These are phyloP conservation scores for Forbesichthys agassizii DNA, from an alignment of 2,113 vertebrate species.

Conservation along the genomic window DNA sequence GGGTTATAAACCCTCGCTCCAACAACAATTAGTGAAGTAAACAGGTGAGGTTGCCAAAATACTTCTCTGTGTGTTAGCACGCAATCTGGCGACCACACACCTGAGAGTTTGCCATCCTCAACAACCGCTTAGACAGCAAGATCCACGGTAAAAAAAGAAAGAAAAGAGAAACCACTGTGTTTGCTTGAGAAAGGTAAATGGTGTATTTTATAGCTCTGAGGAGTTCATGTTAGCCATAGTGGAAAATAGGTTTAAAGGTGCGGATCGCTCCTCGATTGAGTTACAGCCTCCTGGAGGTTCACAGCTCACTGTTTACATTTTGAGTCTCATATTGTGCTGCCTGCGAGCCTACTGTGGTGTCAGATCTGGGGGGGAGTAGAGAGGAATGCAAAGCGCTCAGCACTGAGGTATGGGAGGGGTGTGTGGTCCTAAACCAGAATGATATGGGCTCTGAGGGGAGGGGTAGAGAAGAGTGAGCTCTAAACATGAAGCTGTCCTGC, in stretches of 20 bases:
- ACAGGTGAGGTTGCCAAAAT: slow-evolving; percentile 71
- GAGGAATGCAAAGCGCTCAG: too few relatives aligned
- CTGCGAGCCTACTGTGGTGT: too few relatives aligned
- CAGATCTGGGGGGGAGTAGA: too few relatives aligned
- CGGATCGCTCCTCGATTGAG: not conserved
- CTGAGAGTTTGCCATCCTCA: slow-evolving; percentile 23
- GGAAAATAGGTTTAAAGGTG: not conserved
- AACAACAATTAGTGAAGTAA: slow-evolving; percentile 70
- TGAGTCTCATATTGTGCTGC: too few relatives aligned
- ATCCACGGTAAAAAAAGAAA: slow-evolving; percentile 42
- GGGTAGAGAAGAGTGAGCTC: too few relatives aligned
- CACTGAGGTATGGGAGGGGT: too few relatives aligned
- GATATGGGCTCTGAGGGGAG: too few relatives aligned
- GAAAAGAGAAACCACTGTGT: slow-evolving; percentile 40
- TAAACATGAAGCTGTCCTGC: slow-evolving; percentile 5
- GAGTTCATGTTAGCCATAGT: not conserved
- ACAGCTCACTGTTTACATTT: too few relatives aligned
- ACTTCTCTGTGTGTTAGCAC: slow-evolving; percentile 60
- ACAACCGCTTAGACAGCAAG: slow-evolving; percentile 55
- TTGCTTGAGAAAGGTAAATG: slow-evolving; percentile 42
- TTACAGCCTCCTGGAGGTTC: not conserved
- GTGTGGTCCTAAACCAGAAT: too few relatives aligned
- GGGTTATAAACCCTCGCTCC: slow-evolving; percentile 73
- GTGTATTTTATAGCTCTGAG: not conserved
- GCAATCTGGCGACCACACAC: slow-evolving; percentile 65